Percentiles rank a stretch among this genome's conserved stretches.
phyloP scores from a whole-genome alignment of 2,797 vertebrate species.

The Eutrigla gurnardus region DNA sequence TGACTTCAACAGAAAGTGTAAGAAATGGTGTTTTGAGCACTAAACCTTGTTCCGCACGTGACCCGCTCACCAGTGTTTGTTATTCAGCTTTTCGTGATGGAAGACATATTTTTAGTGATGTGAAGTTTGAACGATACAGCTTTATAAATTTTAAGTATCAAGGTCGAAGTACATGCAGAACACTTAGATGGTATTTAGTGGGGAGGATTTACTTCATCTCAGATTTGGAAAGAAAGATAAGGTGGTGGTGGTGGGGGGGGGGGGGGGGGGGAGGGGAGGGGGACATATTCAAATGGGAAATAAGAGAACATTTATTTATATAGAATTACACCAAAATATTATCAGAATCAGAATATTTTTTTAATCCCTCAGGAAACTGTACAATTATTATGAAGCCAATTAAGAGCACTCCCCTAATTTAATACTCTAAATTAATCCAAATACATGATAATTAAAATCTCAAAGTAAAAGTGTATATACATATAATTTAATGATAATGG shows the following conservation, averaged over 20 bases:
- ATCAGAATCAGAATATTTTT: too few species aligned
- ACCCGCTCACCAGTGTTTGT: neutral
- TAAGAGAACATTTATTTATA: too few species aligned
- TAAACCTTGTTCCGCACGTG: neutral
- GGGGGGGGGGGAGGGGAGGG: too few species aligned
- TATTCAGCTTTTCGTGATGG: constrained; percentile 26
- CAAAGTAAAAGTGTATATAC: neutral
- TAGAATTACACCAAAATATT: neutral
- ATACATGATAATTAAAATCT: neutral
- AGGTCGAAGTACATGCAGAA: constrained; percentile 30
- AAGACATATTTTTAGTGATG: constrained; percentile 34
- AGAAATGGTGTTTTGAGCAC: neutral
- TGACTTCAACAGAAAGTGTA: neutral
- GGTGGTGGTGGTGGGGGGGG: too few species aligned
- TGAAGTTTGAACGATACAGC: constrained; percentile 15
- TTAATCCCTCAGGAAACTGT: too few species aligned
- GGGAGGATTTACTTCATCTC: neutral
- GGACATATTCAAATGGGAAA: neutral
- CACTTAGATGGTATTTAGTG: neutral
- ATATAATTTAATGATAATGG: neutral
- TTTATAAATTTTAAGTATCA: neutral
- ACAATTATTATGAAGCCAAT: too few species aligned
- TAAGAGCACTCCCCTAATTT: too few species aligned
- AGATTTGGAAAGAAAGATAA: neutral
- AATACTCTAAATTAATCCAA: neutral